Percentiles rank a stretch among this genome's conserved stretches.
phyloP scores from a whole-genome alignment of 2,797 vertebrate species.

The Eulemur albifrons region DNA sequence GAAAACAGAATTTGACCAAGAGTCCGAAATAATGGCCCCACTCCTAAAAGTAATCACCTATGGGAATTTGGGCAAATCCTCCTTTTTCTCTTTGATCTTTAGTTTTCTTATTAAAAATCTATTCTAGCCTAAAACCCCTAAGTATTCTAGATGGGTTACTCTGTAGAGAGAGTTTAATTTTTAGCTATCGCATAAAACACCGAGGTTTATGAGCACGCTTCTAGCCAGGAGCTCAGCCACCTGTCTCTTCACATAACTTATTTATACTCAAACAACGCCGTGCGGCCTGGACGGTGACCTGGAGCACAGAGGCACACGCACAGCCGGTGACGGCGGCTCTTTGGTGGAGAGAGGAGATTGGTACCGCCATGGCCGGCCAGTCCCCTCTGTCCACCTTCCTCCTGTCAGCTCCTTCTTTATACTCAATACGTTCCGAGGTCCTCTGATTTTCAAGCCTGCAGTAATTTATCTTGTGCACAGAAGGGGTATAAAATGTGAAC shows the following conservation, averaged over 20 bases:
- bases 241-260: neutral
- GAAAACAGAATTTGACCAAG: neutral
- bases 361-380: fast-evolving
- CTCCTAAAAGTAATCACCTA: neutral
- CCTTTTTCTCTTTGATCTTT: neutral
- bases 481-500: neutral
- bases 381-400: neutral
- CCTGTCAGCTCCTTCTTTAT: neutral
- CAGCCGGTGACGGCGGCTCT: no score
- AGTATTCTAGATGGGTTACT: neutral
- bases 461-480: slow-evolving; percentile 2
- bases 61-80: neutral
- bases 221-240: neutral
- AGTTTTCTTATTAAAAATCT: neutral
- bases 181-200: neutral
- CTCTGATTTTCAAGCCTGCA: neutral
- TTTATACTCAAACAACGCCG: neutral
- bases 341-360: neutral
- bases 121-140: neutral
- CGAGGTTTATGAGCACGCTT: neutral
- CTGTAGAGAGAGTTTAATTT: neutral
- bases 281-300: neutral
- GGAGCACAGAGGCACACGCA: neutral
- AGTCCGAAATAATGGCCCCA: neutral
- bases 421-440: neutral